Base-by-base conservation (phyloP, 2,888 invertebrate species). In the Cybosia mesomella region DNA sequence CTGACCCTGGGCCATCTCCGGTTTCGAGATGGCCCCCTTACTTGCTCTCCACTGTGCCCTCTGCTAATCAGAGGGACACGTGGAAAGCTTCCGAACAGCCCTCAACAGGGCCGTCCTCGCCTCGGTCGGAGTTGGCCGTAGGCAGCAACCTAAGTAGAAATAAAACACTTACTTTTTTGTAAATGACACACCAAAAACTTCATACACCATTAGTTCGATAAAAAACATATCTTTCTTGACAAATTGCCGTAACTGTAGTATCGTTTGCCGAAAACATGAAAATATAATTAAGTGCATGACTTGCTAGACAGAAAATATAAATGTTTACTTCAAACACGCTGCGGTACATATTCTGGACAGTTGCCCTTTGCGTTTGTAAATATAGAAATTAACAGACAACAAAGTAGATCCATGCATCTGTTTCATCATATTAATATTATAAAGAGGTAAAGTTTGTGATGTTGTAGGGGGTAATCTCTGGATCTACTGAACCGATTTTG, bases 281-380 rank as follows among this genome's bases (percentile, higher is more conserved):
- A 32, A 32, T 70, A 73, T 73, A 49, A 49, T 49, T 49, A 71
- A 66, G 61, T 28, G 55, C 62, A 67, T 77, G 82, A 79, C 77
- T 81, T 73, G 71, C 64, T 61, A 71, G 58, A 68, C 62, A 58
- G 58, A 55, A 73, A 71, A 68, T 73, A 62, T 54, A 76, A 66
- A 61, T 32, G 69, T 34, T 54, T 58, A 28, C 28, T 11, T n/a
- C 21, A 32, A 10, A 32, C 60, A 58, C 39, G 58, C 24, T 21
- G n/a, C 61, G n/a, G 36, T 34, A 24, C 32, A 34, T 15, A 22
- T 76, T 80, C 72, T 77, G 72, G 77, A 80, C 62, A 64, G 54
- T 68, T 74, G 80, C 72, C 80, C 82, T 80, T 71, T 67, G 58
- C 70, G 68, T 81, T 81, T 71, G 53, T 72, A 69, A 75, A 79